Percentiles rank a stretch among this genome's conserved stretches.
Evolutionary conservation across 2,113 vertebrate species (phyloP).

Genomic region (Apteryx mantelli): DNA sequence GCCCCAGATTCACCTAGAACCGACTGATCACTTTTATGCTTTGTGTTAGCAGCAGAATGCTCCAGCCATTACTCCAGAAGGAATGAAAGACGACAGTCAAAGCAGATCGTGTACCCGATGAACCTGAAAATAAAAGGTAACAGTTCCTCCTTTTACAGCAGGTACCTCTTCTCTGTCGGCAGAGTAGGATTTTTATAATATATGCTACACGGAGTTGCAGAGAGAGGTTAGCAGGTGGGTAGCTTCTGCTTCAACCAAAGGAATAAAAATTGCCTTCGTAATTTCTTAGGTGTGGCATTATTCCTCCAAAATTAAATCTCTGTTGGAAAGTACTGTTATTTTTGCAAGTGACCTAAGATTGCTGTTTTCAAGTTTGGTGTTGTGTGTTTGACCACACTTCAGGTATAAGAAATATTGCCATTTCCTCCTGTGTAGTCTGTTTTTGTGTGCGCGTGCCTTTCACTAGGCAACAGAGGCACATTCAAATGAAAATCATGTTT

Average conservation of each 20-base stretch:
- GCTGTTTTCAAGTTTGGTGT: neutral
- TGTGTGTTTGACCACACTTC: neutral
- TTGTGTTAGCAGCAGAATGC: neutral
- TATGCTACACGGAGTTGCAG: neutral
- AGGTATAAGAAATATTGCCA: neutral
- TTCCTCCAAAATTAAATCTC: neutral
- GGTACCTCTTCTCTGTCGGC: neutral
- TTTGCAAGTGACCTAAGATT: neutral
- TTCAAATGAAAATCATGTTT: neutral
- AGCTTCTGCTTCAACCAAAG: neutral
- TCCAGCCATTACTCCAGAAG: neutral
- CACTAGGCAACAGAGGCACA: neutral
- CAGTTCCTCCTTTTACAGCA: neutral
- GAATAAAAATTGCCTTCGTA: neutral
- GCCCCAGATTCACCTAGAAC: neutral
- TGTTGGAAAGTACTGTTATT: neutral
- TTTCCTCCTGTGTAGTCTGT: neutral
- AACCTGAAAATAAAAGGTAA: slow-evolving; percentile 37
- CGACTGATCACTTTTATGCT: neutral
- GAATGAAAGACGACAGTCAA: neutral
- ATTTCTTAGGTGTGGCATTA: neutral
- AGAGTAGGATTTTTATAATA: neutral
- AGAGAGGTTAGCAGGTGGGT: neutral
- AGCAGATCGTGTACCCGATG: neutral
- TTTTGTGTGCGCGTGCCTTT: neutral